These are phyloP conservation scores for Phoebastria nigripes DNA, from an alignment of 2,797 vertebrate species.

Conservation along the genomic window DNA sequence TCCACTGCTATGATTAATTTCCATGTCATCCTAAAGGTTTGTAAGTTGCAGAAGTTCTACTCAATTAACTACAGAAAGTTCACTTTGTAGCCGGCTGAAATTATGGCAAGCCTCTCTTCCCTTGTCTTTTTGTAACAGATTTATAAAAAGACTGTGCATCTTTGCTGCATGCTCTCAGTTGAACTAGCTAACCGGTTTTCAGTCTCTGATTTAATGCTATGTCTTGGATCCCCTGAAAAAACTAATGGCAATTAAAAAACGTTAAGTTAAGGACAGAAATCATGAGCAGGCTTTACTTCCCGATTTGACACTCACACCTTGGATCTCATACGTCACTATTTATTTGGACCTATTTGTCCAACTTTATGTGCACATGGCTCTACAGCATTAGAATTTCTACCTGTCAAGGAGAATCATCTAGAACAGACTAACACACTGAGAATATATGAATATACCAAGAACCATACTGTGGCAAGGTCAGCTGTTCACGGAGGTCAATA, in stretches of 20 bases:
- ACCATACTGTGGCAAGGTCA: neutral
- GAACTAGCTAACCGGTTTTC: neutral
- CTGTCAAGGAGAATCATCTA: neutral
- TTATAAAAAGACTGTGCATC: neutral
- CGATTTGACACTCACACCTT: neutral
- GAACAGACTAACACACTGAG: neutral
- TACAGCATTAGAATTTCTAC: neutral
- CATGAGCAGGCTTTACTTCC: slow-evolving; percentile 17
- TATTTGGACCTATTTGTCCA: neutral
- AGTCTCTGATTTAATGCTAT: neutral
- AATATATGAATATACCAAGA: neutral
- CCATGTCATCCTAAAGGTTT: neutral
- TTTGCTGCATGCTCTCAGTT: neutral
- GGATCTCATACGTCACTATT: neutral
- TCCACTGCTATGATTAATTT: slow-evolving; percentile 41
- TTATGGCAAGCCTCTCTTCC: slow-evolving; percentile 19
- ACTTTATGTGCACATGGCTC: neutral
- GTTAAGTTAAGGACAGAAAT: neutral
- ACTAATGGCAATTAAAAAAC: neutral
- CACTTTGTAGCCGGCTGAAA: slow-evolving; percentile 31
- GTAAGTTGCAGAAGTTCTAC: neutral
- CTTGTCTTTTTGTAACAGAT: neutral
- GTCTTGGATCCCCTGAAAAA: neutral
- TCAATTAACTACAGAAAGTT: slow-evolving; percentile 4
- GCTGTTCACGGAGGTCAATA: neutral